phyloP scores from a whole-genome alignment of 2,888 invertebrate species.

The Leucophora obtusa region DNA sequence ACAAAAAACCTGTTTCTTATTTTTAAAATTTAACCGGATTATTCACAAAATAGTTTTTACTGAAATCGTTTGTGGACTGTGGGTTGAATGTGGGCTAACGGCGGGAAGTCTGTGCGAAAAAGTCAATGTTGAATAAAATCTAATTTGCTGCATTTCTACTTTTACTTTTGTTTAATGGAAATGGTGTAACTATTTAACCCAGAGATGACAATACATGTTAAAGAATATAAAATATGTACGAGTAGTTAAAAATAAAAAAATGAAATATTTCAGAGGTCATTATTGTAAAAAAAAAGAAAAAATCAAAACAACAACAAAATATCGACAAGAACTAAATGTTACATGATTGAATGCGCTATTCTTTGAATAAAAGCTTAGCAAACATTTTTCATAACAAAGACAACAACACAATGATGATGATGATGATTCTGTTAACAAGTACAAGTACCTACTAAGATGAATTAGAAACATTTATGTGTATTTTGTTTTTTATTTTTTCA shows the following conservation, averaged over 20 bases:
- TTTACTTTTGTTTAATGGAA: too few relatives aligned
- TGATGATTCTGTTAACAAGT: conserved; percentile 24
- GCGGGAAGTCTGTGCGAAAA: too few relatives aligned
- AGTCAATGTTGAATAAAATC: too few relatives aligned
- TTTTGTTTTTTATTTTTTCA: neutral
- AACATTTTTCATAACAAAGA: neutral
- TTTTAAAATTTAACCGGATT: too few relatives aligned
- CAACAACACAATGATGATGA: conserved; percentile 17
- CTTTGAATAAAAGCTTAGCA: conserved; percentile 25
- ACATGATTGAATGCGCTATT: conserved; percentile 40
- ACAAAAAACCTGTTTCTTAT: too few relatives aligned
- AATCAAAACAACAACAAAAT: conserved; percentile 12
- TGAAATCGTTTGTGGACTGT: too few relatives aligned
- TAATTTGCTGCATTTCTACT: too few relatives aligned
- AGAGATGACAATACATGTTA: conserved; percentile 2
- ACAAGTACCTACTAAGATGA: conserved; percentile 1
- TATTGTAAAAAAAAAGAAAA: neutral
- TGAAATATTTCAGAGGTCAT: conserved; percentile 59
- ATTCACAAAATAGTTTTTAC: too few relatives aligned
- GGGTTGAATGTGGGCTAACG: too few relatives aligned
- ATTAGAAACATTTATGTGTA: conserved; percentile 23
- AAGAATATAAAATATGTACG: neutral
- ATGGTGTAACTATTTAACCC: conserved; percentile 4
- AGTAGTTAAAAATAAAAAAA: conserved; percentile 19
- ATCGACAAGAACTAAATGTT: conserved; percentile 40